These are phyloP conservation scores for Gambusia holbrooki DNA, from an alignment of 2,113 vertebrate genomes.

Conservation along the genomic window DNA sequence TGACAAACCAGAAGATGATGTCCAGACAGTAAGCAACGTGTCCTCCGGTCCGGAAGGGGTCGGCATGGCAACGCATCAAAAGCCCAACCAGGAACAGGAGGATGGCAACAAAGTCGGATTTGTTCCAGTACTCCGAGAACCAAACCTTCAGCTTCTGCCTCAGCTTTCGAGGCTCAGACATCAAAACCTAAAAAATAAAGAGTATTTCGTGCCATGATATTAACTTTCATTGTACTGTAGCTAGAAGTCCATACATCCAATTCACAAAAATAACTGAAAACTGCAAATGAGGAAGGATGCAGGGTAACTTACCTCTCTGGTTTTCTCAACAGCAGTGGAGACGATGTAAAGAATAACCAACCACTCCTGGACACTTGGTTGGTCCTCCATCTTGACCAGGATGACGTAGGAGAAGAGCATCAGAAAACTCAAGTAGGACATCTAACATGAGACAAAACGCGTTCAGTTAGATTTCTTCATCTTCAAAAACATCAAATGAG, in stretches of 20 bases:
- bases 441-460: conserved; percentile 71
- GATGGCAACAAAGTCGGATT: conserved; percentile 90
- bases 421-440: conserved; percentile 91
- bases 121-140: conserved; percentile 97
- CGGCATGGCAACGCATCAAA: conserved; percentile 81
- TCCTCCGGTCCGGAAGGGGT: conserved; percentile 80
- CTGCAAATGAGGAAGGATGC: not conserved
- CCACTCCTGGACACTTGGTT: conserved; percentile 90
- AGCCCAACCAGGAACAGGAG: conserved; percentile 89
- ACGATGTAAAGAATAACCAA: conserved; percentile 90
- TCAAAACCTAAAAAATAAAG: conserved; percentile 81
- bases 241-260: not conserved
- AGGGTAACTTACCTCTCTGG: conserved; percentile 87
- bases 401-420: conserved; percentile 93
- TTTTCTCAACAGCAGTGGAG: conserved; percentile 90
- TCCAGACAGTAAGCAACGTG: conserved; percentile 92
- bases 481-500: not conserved
- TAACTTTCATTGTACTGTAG: not conserved
- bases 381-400: conserved; percentile 89
- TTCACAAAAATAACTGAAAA: not conserved
- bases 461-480: not conserved
- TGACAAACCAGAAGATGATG: conserved; percentile 96
- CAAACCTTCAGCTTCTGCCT: conserved; percentile 93
- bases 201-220: not conserved
- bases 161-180: conserved; percentile 92